A percentile compares a stretch with the other conserved stretches of the same genome.
phyloP scores from a whole-genome alignment of 2,888 invertebrate genomes.

The Zeuzera pyrina region DNA sequence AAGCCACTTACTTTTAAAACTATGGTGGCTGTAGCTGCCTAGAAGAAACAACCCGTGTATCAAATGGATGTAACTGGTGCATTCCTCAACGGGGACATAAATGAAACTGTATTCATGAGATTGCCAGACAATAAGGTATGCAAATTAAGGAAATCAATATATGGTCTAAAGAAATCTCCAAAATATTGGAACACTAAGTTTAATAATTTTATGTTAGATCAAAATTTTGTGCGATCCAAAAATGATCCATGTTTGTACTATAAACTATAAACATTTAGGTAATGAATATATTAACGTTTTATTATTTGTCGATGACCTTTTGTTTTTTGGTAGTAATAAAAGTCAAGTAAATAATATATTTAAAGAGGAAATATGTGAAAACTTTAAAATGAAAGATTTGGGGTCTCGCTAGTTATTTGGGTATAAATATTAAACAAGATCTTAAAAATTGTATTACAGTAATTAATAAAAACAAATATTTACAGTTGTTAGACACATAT shows the following conservation, averaged over 20 bases:
- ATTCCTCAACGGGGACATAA: constrained; percentile 13
- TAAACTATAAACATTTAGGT: constrained; percentile 3
- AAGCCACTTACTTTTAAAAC: constrained; percentile 17
- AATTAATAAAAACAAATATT: constrained; percentile 2
- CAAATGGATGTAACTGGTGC: constrained; percentile 15
- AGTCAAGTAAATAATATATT: background rate
- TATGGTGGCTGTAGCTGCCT: constrained; percentile 14
- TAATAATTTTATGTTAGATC: background rate
- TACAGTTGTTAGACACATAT: constrained; percentile 2
- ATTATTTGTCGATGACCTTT: constrained; percentile 3
- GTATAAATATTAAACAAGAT: constrained; percentile 4
- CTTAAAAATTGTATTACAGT: constrained; percentile 2
- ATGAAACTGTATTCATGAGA: constrained; percentile 11
- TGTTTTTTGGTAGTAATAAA: background rate
- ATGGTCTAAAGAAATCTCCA: constrained; percentile 4
- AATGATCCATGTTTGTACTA: constrained; percentile 6
- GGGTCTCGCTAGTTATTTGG: constrained; percentile 1
- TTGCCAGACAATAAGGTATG: constrained; percentile 4
- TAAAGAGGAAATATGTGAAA: background rate
- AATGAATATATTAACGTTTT: constrained; percentile 3
- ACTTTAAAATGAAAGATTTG: constrained; percentile 5
- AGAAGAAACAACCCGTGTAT: constrained; percentile 7
- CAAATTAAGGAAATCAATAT: constrained; percentile 1
- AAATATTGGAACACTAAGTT: constrained; percentile 7
- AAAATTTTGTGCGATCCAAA: too few relatives aligned